These are phyloP conservation scores for Bubo scandiacus DNA, from an alignment of 2,113 vertebrate species.

Conservation along the genomic window DNA sequence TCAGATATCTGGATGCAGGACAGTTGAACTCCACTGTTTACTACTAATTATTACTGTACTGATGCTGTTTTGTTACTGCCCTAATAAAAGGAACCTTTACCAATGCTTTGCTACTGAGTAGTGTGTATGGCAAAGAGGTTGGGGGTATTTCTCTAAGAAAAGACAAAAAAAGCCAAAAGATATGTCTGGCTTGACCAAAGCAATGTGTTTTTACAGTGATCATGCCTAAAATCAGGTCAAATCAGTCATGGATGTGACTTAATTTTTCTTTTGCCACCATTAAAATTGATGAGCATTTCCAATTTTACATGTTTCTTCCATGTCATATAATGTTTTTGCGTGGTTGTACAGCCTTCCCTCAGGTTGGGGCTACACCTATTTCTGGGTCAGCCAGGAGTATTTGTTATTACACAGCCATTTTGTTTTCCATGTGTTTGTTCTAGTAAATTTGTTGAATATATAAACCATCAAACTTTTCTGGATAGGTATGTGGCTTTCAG, in stretches of 20 bases:
- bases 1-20: neutral
- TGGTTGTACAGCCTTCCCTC: neutral
- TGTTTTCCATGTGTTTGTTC: neutral
- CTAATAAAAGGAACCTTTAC: slow-evolving; percentile 47
- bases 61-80: slow-evolving; percentile 17
- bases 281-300: neutral
- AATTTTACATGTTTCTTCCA: neutral
- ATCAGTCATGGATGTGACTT: neutral
- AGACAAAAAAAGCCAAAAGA: neutral
- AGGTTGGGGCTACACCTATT: accelerated
- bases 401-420: neutral
- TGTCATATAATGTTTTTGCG: neutral
- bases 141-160: neutral
- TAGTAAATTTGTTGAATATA: neutral
- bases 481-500: neutral
- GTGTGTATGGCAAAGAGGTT: neutral
- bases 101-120: neutral
- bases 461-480: neutral
- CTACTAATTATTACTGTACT: neutral
- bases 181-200: neutral
- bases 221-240: neutral
- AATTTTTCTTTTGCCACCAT: neutral
- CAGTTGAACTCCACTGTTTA: neutral
- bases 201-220: neutral
- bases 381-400: neutral